Percentiles rank a stretch among this genome's conserved stretches.
Conservation (phyloP, 1,140 invertebrate genomes). For the Trichonephila inaurata region DNA sequence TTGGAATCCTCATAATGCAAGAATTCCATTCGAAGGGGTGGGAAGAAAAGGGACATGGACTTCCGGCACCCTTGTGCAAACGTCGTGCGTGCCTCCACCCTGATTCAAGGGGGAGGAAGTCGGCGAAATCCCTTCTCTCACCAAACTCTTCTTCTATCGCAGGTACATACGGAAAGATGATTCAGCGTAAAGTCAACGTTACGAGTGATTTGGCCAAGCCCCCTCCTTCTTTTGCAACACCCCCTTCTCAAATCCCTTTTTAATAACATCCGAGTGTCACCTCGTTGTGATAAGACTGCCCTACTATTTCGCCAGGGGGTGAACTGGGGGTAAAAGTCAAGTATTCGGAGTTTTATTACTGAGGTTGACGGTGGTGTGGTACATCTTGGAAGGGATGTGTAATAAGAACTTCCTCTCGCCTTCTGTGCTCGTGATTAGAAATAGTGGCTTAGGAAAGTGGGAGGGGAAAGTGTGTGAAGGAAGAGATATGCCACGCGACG, state of each 20-base stretch:
- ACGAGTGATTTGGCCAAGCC: slow-evolving; percentile 40
- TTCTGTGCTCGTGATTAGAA: slow-evolving; percentile 42
- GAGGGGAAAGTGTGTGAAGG: background rate
- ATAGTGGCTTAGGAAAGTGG: slow-evolving; percentile 30
- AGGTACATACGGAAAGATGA: slow-evolving; percentile 51
- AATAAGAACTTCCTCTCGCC: slow-evolving; percentile 11
- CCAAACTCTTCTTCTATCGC: slow-evolving; percentile 3
- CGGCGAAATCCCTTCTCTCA: background rate
- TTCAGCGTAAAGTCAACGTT: slow-evolving; percentile 69
- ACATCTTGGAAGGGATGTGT: background rate
- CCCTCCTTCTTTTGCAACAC: background rate
- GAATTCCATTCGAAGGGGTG: slow-evolving; percentile 41
- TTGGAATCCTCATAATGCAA: slow-evolving; percentile 53
- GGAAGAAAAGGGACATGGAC: background rate
- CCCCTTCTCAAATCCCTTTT: slow-evolving; percentile 71
- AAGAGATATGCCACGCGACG: slow-evolving; percentile 40
- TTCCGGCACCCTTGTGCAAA: slow-evolving; percentile 49
- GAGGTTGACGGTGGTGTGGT: slow-evolving; percentile 18
- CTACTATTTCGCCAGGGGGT: background rate
- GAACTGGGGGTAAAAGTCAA: slow-evolving; percentile 22
- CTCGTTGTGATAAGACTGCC: slow-evolving; percentile 65
- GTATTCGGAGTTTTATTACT: slow-evolving; percentile 43
- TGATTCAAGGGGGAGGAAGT: background rate
- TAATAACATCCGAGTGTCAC: slow-evolving; percentile 76
- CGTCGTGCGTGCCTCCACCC: slow-evolving; percentile 14